These are phyloP conservation scores for Euwallacea fornicatus DNA, from an alignment of 1,140 invertebrate genomes.

Conservation along the genomic window DNA sequence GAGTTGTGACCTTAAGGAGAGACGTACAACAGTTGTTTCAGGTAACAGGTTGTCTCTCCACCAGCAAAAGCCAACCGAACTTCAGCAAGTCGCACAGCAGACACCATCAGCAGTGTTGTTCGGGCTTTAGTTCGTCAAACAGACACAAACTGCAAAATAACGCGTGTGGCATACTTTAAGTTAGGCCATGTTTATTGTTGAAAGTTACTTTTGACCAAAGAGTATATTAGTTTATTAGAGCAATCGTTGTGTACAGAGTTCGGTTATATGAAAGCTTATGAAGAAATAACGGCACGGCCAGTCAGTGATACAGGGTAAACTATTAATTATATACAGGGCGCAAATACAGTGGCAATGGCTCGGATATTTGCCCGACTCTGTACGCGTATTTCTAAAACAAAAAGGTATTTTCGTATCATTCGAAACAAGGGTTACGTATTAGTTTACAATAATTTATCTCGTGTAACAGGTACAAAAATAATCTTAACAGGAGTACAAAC, in stretches of 20 bases:
- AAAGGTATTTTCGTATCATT: neutral
- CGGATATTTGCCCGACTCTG: neutral
- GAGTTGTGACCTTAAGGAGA: too few species aligned
- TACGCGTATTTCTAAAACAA: neutral
- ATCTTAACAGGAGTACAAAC: too few species aligned
- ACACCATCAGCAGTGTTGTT: constrained; percentile 48
- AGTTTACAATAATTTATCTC: too few species aligned
- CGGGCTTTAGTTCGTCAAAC: constrained; percentile 42
- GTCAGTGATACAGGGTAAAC: neutral
- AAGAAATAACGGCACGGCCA: neutral
- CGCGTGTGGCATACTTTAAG: constrained; percentile 46
- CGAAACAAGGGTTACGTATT: too few species aligned
- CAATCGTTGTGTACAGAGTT: neutral
- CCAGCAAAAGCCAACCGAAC: constrained; percentile 46
- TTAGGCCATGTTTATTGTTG: constrained; percentile 3
- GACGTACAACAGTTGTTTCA: neutral
- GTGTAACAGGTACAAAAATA: too few species aligned
- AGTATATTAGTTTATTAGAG: neutral
- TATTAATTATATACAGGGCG: neutral
- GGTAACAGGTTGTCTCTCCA: constrained; percentile 33
- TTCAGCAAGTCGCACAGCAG: constrained; percentile 40
- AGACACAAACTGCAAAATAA: constrained; percentile 48
- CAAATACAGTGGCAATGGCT: neutral
- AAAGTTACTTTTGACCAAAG: neutral
- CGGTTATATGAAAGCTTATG: neutral